Base-by-base conservation (phyloP, 1,140 invertebrate species). In the Aphelenchoides besseyi region DNA sequence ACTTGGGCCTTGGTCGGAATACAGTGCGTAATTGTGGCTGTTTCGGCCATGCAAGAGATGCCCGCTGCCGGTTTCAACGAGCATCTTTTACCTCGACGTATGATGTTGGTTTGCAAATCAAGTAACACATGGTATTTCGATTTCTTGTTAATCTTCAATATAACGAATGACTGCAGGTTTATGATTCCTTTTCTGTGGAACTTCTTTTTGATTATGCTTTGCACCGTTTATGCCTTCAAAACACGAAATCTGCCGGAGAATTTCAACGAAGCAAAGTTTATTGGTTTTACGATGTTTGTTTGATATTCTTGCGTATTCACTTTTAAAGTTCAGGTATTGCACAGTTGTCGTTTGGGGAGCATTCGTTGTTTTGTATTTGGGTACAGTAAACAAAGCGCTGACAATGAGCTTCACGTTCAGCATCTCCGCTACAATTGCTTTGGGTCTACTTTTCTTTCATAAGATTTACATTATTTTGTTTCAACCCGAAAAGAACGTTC, bases 261-360 rank as follows among this genome's bases (percentile, higher is more conserved):
- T 83, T 93, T 93, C 82, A 93, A 93, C 85, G 91, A 92, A 82
- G 90, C 91, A 0, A 91, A 91, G 84, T 91, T 91, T 79, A 91
- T 91, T 72, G 91, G 91, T 12, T 92, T 91, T 74, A 90, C 91
- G 1, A 83, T 83, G 82, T 81, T 68, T 23, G 18, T 68, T 64
- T 59, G n/a, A 1, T 9, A 59, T 12, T 12, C 1, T 28, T 59
- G n/a, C 29, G 55, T 12, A 59, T 3, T 59, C n/a, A 29, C 41
- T 26, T n/a, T 18, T 8, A 69, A 3, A 12, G 0, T 74, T 55
- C 9, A 92, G 92, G 91, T 93, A 93, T 82, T 91, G 91, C 0
- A 93, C 92, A 0, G 90, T 91, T 74, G 91, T 93, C 16, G 91
- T 92, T 71, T 93, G 92, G 92, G 86, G 91, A 28, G 92, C 92